phyloP scores from a whole-genome alignment of 2,888 invertebrate genomes.

The Clanis bilineata region DNA sequence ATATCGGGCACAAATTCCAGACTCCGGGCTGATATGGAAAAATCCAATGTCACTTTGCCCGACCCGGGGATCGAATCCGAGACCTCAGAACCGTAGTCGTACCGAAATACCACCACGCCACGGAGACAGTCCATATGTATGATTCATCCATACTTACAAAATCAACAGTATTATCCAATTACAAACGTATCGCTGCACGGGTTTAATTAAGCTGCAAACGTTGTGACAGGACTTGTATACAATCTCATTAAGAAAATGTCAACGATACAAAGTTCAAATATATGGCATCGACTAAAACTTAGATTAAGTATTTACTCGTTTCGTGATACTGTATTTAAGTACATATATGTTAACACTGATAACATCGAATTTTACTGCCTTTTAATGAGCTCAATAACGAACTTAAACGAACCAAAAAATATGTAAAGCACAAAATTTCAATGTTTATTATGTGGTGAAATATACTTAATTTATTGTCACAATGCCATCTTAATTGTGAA shows the following conservation, averaged over 20 bases:
- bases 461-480: constrained; percentile 44
- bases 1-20: too few species aligned
- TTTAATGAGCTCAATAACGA: constrained; percentile 57
- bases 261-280: neutral
- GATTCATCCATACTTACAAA: neutral
- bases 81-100: too few species aligned
- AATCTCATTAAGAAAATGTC: neutral
- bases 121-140: too few species aligned
- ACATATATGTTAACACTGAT: constrained; percentile 26
- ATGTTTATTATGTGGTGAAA: constrained; percentile 56
- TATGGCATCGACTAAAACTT: constrained; percentile 12
- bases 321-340: constrained; percentile 16
- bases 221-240: neutral
- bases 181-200: neutral
- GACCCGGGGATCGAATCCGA: too few species aligned
- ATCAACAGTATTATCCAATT: neutral
- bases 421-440: constrained; percentile 43
- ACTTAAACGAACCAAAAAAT: constrained; percentile 43
- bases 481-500: constrained; percentile 31
- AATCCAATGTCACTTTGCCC: too few species aligned
- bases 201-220: neutral
- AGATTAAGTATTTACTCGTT: constrained; percentile 21
- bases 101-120: too few species aligned
- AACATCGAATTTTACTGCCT: constrained; percentile 49
- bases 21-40: too few species aligned